These are phyloP conservation scores for Callinectes sapidus DNA, from an alignment of 2,888 invertebrate species.

Conservation along the genomic window DNA sequence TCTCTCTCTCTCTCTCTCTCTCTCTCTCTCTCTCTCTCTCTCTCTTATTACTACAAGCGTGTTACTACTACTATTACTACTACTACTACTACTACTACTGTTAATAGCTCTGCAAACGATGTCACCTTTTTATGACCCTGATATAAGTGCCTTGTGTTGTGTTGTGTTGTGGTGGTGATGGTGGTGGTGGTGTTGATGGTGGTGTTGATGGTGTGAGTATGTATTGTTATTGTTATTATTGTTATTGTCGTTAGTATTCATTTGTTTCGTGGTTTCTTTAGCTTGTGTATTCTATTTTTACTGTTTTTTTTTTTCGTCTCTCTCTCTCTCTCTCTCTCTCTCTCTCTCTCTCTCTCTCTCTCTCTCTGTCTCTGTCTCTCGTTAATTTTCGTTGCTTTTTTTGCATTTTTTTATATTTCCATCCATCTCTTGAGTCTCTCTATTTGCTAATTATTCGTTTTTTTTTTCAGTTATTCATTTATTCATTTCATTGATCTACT, in stretches of 20 bases:
- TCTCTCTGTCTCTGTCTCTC: conserved; percentile 47
- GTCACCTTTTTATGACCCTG: neutral
- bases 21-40: neutral
- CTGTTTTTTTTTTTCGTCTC: neutral
- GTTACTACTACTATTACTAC: conserved; percentile 23
- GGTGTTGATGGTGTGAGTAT: neutral
- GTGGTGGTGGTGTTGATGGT: neutral
- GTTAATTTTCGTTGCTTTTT: too few species aligned
- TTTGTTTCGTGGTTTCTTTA: too few species aligned
- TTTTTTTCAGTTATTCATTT: too few species aligned
- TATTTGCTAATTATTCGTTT: neutral
- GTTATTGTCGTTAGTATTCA: neutral
- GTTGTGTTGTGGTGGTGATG: neutral
- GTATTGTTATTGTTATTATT: conserved; percentile 14
- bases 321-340: conserved; percentile 21
- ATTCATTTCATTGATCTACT: neutral
- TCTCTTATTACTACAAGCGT: neutral
- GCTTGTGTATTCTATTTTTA: neutral
- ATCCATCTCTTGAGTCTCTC: neutral
- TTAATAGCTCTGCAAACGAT: neutral
- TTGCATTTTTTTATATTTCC: neutral
- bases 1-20: neutral
- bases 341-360: conserved; percentile 52
- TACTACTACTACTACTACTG: conserved; percentile 8
- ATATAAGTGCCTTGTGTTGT: conserved; percentile 33